Base-by-base conservation (phyloP, 1,140 invertebrate species). In the Cyclina sinensis region DNA sequence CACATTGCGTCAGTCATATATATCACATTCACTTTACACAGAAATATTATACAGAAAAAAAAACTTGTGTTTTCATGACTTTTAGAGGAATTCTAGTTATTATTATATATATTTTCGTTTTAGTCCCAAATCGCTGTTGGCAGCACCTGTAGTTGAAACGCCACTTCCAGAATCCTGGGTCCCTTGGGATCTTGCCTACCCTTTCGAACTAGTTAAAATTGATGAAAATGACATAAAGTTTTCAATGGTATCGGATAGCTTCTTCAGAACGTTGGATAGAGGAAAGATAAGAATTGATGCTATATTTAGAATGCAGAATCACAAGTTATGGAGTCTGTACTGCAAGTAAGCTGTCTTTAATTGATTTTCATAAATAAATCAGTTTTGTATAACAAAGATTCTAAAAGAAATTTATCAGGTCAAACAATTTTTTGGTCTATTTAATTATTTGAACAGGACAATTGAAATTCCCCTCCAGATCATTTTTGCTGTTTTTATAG, bases 221-320 rank as follows among this genome's bases (percentile, higher is more conserved):
- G n/a, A 74, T 27, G n/a, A 74, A 24, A 43, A 1, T 11, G 24
- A 24, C 24, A 2, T 1, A 27, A n/a, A 11, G 0, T 48, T n/a
- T 46, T 3, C 4, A 7, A 4, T 9, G 24, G 70, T 74, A 5
- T 43, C 37, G 7, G 70, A 74, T 14, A 39, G 24, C n/a, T 74
- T 74, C 39, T 74, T 24, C n/a, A 46, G 24, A 27, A 74, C 70
- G 7, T 48, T 74, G 11, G 24, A 48, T 46, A 21, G 37, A 12
- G 37, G 21, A 43, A 0, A 74, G 11, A 16, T 43, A 74, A 0
- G 48, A 27, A 74, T 74, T n/a, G 24, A 39, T n/a, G 9, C 37
- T n/a, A 74, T 74, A 11, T 74, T 74, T 37, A 9, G 70, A 43
- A 43, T 74, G 24, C 70, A 74, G 39, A 74, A 74, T 46, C 39